Base-by-base conservation (phyloP, 2,888 invertebrate species). In the Dioctria rufipes region DNA sequence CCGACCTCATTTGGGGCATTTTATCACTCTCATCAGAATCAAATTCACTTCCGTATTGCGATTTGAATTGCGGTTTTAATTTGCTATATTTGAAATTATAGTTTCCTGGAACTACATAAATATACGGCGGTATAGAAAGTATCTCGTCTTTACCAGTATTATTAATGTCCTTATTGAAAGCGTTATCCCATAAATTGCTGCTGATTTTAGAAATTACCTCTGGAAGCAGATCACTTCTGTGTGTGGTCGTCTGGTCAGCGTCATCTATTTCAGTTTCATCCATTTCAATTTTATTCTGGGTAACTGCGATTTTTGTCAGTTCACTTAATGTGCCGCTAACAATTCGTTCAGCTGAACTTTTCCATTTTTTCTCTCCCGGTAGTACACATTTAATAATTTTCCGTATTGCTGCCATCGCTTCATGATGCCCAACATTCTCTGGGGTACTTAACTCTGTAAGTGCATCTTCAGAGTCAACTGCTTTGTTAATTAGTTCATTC, bases 371-470 rank as follows among this genome's bases (percentile, higher is more conserved):
- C 25, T 60, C 6, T 0, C 86, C 86, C 0, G 88, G 86, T 1
- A 88, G 85, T 0, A 85, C 84, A 25, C 83, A 83, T 8, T 87
- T 84, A 6, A 88, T 84, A 0, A 87, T 11, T 71, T 88, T 88
- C 2, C 86, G 83, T 9, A 89, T 77, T 0, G 87, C 85, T 4
- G 86, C 85, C 3, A 82, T 63, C 0, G 86, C 85, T 82, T 88
- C 88, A 4, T 75, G 46, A 6, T 83, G 61, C 2, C 81, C 80
- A 8, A 79, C 5, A 42, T 83, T 54, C 42, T 77, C 78, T n/a
- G 46, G 9, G 0, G 75, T n/a, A 9, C 60, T 51, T 3, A 81
- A 46, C 65, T 79, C 65, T 4, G 81, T 75, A 3, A 81, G 49
- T 25, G 73, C 58, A 63, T 66, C 73, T 8, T 82, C 79, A 13